Evolutionary conservation across 2,113 vertebrate genomes (phyloP).

Genomic region (Anarrhichthys ocellatus): DNA sequence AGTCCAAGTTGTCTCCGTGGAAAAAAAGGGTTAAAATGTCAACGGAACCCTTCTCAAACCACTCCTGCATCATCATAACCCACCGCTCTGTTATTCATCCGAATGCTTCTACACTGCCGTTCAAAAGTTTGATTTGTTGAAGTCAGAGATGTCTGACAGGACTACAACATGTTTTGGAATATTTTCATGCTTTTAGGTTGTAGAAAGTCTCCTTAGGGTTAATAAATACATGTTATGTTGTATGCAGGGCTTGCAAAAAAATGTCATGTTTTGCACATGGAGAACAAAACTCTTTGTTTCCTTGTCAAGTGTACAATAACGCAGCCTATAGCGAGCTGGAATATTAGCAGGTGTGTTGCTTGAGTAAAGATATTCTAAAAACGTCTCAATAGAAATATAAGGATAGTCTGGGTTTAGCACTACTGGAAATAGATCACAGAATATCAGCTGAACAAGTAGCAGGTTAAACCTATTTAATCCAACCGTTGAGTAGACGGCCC

Average conservation of each 20-base stretch:
- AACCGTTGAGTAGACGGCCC: no score
- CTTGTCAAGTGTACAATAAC: background rate
- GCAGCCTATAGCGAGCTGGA: no score
- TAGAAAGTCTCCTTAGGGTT: no score
- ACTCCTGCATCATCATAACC: background rate
- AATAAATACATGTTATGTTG: background rate
- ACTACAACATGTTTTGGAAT: no score
- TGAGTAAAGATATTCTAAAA: background rate
- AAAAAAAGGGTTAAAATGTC: no score
- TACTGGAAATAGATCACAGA: background rate
- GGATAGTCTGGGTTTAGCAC: background rate
- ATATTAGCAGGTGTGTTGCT: background rate
- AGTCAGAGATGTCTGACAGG: no score
- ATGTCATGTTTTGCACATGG: background rate
- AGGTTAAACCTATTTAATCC: no score
- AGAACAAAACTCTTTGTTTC: background rate
- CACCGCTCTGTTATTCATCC: background rate
- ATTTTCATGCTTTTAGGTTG: no score
- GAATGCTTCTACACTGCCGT: background rate
- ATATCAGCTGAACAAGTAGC: background rate
- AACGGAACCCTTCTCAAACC: no score
- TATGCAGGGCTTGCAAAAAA: background rate
- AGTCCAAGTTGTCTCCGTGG: background rate
- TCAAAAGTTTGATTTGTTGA: no score
- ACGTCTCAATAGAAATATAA: background rate